Percentiles rank a stretch among this genome's conserved stretches.
phyloP scores from a whole-genome alignment of 2,888 invertebrate genomes.

The Aporophyla nigra region DNA sequence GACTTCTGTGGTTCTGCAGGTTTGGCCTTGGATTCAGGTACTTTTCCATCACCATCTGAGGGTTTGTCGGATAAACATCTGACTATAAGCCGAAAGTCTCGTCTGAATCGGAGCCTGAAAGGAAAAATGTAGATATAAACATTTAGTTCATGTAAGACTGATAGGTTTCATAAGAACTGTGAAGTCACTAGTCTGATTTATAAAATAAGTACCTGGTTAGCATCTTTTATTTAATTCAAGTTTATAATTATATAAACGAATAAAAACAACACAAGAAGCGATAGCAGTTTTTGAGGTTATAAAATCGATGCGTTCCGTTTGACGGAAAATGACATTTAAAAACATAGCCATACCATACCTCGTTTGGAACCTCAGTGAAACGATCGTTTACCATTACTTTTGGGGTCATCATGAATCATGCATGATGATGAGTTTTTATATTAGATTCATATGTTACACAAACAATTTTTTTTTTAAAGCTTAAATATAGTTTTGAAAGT shows the following conservation, averaged over 20 bases:
- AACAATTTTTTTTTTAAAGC: too few species aligned
- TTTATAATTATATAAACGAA: background rate
- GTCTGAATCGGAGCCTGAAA: slow-evolving; percentile 73
- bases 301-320: slow-evolving; percentile 48
- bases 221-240: slow-evolving; percentile 58
- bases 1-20: slow-evolving; percentile 60
- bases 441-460: too few species aligned
- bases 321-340: slow-evolving; percentile 8
- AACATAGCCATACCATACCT: too few species aligned
- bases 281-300: slow-evolving; percentile 65
- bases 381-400: slow-evolving; percentile 1
- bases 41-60: slow-evolving; percentile 78
- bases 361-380: background rate
- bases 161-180: background rate
- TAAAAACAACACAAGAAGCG: slow-evolving; percentile 26
- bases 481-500: too few species aligned
- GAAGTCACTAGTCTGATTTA: slow-evolving; percentile 6
- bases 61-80: slow-evolving; percentile 80
- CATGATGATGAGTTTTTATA: too few species aligned
- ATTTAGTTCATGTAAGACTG: background rate
- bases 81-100: slow-evolving; percentile 74
- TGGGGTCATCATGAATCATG: too few species aligned
- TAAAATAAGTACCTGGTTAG: slow-evolving; percentile 68
- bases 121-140: background rate
- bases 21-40: slow-evolving; percentile 69